phyloP scores from a whole-genome alignment of 1,140 invertebrate genomes.

The Sycobia sp. region DNA sequence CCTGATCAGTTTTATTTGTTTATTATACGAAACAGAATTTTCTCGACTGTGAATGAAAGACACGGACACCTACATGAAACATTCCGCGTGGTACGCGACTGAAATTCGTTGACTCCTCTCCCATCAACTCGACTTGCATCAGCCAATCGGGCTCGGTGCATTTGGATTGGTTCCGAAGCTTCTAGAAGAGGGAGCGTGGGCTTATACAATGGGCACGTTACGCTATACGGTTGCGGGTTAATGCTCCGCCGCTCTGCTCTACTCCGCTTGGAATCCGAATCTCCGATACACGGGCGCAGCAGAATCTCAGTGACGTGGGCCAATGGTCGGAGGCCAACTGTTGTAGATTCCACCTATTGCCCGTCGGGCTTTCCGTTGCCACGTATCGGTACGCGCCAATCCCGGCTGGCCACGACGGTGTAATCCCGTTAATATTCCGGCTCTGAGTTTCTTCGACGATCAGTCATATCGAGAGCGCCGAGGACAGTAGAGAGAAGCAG shows the following conservation, averaged over 20 bases:
- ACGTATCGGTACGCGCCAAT: slow-evolving; percentile 56
- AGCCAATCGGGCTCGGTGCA: slow-evolving; percentile 39
- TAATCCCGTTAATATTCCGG: slow-evolving; percentile 60
- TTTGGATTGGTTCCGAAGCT: slow-evolving; percentile 39
- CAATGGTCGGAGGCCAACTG: slow-evolving; percentile 62
- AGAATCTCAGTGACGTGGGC: slow-evolving; percentile 58
- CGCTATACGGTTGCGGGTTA: too few species aligned
- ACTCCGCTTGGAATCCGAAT: too few species aligned
- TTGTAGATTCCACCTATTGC: slow-evolving; percentile 47
- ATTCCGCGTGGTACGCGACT: slow-evolving; percentile 34
- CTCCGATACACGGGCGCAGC: background rate
- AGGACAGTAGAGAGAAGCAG: too few species aligned
- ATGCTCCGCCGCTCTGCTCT: too few species aligned
- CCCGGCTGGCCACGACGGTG: slow-evolving; percentile 59
- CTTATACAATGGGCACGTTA: too few species aligned
- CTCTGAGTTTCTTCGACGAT: slow-evolving; percentile 44
- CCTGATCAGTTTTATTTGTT: too few species aligned
- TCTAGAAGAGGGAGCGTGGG: slow-evolving; percentile 36
- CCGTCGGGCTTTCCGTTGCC: slow-evolving; percentile 43
- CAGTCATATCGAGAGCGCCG: slow-evolving; percentile 45
- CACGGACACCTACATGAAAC: too few species aligned
- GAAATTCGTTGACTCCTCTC: background rate
- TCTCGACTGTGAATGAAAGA: too few species aligned
- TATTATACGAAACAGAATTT: too few species aligned
- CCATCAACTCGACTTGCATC: background rate